These are phyloP conservation scores for Stomatorhinus ivindoensis DNA, from an alignment of 2,113 vertebrate species.

Conservation along the genomic window DNA sequence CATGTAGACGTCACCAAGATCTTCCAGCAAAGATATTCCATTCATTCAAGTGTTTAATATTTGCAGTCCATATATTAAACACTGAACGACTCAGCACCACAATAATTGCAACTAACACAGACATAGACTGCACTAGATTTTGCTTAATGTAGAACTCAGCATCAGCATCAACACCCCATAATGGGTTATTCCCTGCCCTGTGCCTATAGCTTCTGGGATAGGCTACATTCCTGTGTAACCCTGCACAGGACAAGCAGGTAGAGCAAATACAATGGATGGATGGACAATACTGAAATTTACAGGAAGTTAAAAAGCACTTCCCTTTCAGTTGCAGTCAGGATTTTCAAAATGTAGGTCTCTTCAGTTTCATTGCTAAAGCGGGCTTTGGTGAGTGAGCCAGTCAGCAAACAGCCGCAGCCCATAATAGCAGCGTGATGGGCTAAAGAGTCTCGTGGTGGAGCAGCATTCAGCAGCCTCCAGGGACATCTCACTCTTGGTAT, in stretches of 20 bases:
- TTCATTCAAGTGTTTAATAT: background rate
- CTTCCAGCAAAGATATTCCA: background rate
- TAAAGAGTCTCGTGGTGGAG: background rate
- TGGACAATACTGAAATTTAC: background rate
- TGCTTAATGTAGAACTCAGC: background rate
- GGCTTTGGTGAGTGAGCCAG: background rate
- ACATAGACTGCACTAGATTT: background rate
- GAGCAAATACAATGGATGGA: background rate
- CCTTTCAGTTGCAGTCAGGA: background rate
- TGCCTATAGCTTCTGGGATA: background rate
- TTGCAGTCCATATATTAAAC: background rate
- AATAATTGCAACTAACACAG: background rate
- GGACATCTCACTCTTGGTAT: slow-evolving; percentile 33
- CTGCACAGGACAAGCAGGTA: background rate
- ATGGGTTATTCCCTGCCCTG: background rate
- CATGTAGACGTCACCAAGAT: background rate
- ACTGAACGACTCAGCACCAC: background rate
- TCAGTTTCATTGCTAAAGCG: background rate
- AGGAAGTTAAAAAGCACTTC: background rate
- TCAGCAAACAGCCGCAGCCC: background rate
- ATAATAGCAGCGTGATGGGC: background rate
- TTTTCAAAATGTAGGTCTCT: background rate
- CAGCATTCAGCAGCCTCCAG: slow-evolving; percentile 5
- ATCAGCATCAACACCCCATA: background rate
- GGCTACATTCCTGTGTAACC: background rate